Percentiles rank a stretch among this genome's conserved stretches.
phyloP scores from a whole-genome alignment of 2,888 invertebrate genomes.

The Meliscaeva auricollis region DNA sequence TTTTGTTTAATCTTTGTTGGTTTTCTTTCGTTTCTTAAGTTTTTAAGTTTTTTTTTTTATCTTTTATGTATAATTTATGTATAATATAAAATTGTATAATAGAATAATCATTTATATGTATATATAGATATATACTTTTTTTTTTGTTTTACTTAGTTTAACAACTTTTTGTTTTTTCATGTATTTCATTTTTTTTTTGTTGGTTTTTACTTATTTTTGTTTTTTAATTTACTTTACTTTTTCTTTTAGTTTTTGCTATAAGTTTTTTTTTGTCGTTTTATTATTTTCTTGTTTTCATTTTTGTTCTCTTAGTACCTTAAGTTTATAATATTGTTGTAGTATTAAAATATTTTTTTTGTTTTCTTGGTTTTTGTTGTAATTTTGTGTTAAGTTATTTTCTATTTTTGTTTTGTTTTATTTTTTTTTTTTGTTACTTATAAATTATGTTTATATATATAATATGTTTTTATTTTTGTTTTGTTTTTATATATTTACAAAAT shows the following conservation, averaged over 20 bases:
- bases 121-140: constrained; percentile 65
- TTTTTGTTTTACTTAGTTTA: constrained; percentile 69
- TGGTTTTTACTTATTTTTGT: no score
- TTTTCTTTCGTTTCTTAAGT: constrained; percentile 68
- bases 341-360: constrained; percentile 68
- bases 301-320: constrained; percentile 71
- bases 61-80: constrained; percentile 76
- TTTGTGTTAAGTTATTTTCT: constrained; percentile 50
- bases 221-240: constrained; percentile 45
- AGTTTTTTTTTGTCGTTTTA: constrained; percentile 63
- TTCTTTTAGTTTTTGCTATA: constrained; percentile 72
- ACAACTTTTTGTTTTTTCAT: constrained; percentile 61
- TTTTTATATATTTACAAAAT: constrained; percentile 73
- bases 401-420: constrained; percentile 46
- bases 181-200: constrained; percentile 31
- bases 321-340: constrained; percentile 75
- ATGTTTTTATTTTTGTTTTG: constrained; percentile 47
- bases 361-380: constrained; percentile 41
- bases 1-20: constrained; percentile 53
- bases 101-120: constrained; percentile 75
- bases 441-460: constrained; percentile 38
- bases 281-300: constrained; percentile 16
- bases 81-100: constrained; percentile 77
- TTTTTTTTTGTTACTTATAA: constrained; percentile 48
- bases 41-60: constrained; percentile 62